phyloP scores from a whole-genome alignment of 35 echinoderm and acorn worm genomes.

The Chiridota heheva region DNA sequence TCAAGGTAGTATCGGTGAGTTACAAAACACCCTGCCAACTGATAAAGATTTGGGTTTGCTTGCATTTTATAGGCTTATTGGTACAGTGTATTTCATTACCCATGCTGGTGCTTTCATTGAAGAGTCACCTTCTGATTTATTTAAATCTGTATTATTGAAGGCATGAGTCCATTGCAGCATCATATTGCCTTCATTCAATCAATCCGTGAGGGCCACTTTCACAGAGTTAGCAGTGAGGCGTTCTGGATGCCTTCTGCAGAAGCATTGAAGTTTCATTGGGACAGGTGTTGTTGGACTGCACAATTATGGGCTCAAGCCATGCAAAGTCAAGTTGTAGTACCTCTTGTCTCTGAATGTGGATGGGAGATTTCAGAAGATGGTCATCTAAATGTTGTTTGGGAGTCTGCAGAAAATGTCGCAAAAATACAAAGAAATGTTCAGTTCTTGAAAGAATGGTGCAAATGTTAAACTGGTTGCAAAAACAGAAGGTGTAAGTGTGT shows the following conservation, averaged over 20 bases:
- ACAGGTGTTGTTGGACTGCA: slow-evolving; percentile 14
- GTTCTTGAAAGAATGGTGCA: slow-evolving; percentile 1
- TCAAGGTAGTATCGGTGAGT: neutral
- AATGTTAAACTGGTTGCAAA: slow-evolving; percentile 4
- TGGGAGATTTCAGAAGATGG: neutral
- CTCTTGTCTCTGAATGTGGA: neutral
- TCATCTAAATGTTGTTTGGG: slow-evolving; percentile 4
- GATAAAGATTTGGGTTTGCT: slow-evolving; percentile 35
- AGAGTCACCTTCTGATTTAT: slow-evolving; percentile 52
- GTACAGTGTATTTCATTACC: slow-evolving; percentile 52
- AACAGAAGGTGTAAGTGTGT: too few relatives aligned
- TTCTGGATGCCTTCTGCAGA: slow-evolving; percentile 10
- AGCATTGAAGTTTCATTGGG: slow-evolving; percentile 10
- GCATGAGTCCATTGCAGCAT: slow-evolving; percentile 16
- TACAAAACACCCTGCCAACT: neutral
- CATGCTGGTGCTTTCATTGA: slow-evolving; percentile 37
- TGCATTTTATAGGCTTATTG: slow-evolving; percentile 65
- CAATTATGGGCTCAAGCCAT: slow-evolving; percentile 10
- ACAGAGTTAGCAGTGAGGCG: neutral
- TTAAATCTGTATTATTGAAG: slow-evolving; percentile 25
- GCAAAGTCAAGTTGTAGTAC: neutral
- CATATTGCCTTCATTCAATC: slow-evolving; percentile 16
- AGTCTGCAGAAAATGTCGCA: neutral
- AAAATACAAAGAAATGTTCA: neutral
- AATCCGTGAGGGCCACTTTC: slow-evolving; percentile 28